These are phyloP conservation scores for Plecturocebus donacophilus DNA, from an alignment of 2,113 vertebrate species.

Conservation along the genomic window DNA sequence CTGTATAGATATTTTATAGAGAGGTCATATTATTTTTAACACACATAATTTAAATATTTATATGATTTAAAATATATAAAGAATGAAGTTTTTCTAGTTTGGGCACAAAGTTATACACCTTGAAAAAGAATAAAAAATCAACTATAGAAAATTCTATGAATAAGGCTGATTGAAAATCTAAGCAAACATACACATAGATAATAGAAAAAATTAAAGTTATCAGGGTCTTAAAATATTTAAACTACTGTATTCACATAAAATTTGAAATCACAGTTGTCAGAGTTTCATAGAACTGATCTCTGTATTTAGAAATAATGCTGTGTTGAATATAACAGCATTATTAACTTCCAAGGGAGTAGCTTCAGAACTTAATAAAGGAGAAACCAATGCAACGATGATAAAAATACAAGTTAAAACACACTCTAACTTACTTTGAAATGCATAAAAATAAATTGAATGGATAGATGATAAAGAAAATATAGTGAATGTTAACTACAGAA, in stretches of 20 bases:
- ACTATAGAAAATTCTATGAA: conserved; percentile 3
- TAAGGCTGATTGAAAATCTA: not conserved
- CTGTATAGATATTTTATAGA: not conserved
- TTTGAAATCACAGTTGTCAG: not conserved
- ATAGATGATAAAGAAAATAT: not conserved
- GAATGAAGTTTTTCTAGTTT: not conserved
- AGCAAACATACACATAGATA: not conserved
- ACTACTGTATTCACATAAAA: not conserved
- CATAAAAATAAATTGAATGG: not conserved
- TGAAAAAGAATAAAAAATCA: not conserved
- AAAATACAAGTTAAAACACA: not conserved
- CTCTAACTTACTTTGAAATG: not conserved
- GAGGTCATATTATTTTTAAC: not conserved
- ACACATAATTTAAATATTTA: not conserved
- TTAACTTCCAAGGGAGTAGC: not conserved
- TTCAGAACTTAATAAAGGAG: not conserved
- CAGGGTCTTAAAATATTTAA: not conserved
- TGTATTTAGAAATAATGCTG: not conserved
- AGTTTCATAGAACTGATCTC: conserved; percentile 9
- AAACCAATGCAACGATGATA: not conserved
- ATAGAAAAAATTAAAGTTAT: not conserved
- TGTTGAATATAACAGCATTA: not conserved
- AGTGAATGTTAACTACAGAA: not conserved
- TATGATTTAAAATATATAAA: not conserved
- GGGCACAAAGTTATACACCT: not conserved